Evolutionary conservation across 2,888 invertebrate genomes (phyloP).

Genomic region (Morpho helenor): DNA sequence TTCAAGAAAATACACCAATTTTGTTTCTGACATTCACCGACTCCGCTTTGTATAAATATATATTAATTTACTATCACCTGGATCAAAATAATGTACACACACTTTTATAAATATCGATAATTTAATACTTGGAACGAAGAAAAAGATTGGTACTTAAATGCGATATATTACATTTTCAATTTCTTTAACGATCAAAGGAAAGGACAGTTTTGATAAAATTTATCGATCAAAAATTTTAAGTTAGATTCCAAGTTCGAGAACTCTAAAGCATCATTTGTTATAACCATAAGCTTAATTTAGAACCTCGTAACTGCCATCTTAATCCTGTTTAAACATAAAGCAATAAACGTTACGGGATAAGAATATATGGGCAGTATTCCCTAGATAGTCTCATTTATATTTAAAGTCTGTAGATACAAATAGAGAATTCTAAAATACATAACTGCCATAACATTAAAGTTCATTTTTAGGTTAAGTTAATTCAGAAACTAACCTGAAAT

Average conservation of each 20-base stretch:
- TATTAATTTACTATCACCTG: too few relatives aligned
- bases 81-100: too few relatives aligned
- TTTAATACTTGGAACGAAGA: too few relatives aligned
- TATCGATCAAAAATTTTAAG: slow-evolving; percentile 10
- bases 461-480: too few relatives aligned
- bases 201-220: background rate
- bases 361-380: slow-evolving; percentile 4
- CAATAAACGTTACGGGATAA: slow-evolving; percentile 22
- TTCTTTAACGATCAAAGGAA: slow-evolving; percentile 1
- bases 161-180: background rate
- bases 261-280: slow-evolving; percentile 20
- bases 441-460: too few relatives aligned
- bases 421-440: too few relatives aligned
- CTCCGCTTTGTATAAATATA: too few relatives aligned
- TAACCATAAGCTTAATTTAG: slow-evolving; percentile 22
- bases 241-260: slow-evolving; percentile 12
- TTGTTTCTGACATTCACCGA: too few relatives aligned
- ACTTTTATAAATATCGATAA: too few relatives aligned
- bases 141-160: background rate
- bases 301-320: slow-evolving; percentile 20
- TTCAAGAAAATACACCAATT: too few relatives aligned
- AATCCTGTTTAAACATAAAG: slow-evolving; percentile 20
- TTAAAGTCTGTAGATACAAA: too few relatives aligned
- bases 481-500: too few relatives aligned
- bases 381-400: background rate